phyloP scores from a whole-genome alignment of 2,113 vertebrate species.

The Sialia sialis region DNA sequence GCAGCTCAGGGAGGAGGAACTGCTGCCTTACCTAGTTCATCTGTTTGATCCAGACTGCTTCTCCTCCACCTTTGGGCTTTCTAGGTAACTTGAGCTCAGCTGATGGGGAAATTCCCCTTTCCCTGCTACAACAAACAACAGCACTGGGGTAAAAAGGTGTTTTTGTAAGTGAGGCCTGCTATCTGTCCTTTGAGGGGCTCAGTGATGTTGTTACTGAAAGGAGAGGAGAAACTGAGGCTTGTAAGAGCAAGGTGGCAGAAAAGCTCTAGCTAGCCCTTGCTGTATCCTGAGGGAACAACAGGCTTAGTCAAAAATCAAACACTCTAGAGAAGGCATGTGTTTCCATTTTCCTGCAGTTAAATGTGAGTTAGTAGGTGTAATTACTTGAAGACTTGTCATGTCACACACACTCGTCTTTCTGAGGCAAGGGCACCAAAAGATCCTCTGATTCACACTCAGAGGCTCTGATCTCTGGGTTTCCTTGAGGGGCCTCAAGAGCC shows the following conservation, averaged over 20 bases:
- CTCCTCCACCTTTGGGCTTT: not conserved
- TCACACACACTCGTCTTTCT: not conserved
- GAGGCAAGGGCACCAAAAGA: not conserved
- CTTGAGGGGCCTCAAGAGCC: not conserved
- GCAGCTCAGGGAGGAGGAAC: not conserved
- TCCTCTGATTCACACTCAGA: not conserved
- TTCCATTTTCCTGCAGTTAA: not conserved
- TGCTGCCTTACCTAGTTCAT: not conserved
- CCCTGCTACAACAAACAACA: not conserved
- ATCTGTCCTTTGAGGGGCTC: not conserved
- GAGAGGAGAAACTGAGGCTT: not conserved
- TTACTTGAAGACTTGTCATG: not conserved
- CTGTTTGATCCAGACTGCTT: not conserved
- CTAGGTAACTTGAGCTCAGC: not conserved
- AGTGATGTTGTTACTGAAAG: not conserved
- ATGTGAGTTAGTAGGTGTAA: not conserved
- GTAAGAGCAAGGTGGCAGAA: not conserved
- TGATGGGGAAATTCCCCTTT: not conserved
- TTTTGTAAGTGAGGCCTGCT: not conserved
- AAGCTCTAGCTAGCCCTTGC: slow-evolving; percentile 26
- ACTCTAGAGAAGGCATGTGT: not conserved
- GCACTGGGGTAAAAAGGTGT: not conserved
- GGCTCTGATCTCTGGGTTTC: not conserved
- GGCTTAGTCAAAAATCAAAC: not conserved
- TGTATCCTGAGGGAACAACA: slow-evolving; percentile 28